Conservation (phyloP, 2,797 vertebrate genomes). For the Malacoraja senta region DNA sequence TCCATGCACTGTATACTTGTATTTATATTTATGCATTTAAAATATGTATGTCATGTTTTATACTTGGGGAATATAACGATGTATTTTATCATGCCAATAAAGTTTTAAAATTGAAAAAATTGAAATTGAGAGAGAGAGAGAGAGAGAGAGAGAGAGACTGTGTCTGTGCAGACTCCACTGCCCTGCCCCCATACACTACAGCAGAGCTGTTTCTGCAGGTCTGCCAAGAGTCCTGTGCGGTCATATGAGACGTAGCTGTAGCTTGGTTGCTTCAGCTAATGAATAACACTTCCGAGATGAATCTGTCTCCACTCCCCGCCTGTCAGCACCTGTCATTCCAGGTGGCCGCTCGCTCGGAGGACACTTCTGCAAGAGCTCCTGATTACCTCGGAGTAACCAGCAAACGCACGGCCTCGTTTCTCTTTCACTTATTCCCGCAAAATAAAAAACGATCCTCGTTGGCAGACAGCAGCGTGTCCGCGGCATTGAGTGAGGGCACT, state of each 20-base stretch:
- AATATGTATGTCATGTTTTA: no score
- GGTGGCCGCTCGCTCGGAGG: neutral
- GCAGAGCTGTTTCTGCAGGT: conserved; percentile 36
- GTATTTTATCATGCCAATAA: no score
- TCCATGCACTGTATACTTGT: no score
- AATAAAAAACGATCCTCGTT: neutral
- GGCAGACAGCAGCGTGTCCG: neutral
- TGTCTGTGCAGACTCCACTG: neutral
- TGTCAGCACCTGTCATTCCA: conserved; percentile 38
- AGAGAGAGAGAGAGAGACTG: no score
- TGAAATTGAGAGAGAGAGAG: no score
- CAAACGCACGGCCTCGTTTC: neutral
- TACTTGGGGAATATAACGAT: no score
- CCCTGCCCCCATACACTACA: neutral
- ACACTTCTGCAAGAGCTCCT: neutral
- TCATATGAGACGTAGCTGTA: conserved; percentile 42
- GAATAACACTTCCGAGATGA: conserved; percentile 40
- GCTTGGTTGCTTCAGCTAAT: conserved; percentile 42
- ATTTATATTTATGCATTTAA: no score
- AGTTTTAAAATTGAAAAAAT: no score
- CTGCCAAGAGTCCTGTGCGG: conserved; percentile 40
- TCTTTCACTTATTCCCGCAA: no score
- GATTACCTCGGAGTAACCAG: neutral
- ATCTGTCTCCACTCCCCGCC: conserved; percentile 43
- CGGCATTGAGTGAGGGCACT: neutral